Percentiles rank a stretch among this genome's conserved stretches.
Conservation (phyloP, 2,113 vertebrate genomes). For the Bubo scandiacus region DNA sequence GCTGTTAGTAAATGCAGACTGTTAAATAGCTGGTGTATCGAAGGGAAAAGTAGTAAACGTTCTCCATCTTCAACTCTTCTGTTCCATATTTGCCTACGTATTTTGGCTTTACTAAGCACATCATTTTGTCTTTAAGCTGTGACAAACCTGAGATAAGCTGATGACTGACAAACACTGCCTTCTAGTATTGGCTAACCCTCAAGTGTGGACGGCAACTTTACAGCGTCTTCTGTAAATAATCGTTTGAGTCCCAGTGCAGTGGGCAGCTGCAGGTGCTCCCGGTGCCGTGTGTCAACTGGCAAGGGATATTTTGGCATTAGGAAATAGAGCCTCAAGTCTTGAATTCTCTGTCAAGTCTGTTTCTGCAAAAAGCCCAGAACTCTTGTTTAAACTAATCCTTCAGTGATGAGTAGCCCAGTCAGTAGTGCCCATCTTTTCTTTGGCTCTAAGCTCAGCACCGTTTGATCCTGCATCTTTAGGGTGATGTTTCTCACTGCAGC, state of each 20-base stretch:
- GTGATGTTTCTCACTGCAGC: not conserved
- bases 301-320: not conserved
- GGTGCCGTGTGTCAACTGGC: not conserved
- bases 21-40: not conserved
- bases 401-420: not conserved
- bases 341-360: not conserved
- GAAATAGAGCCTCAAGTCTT: not conserved
- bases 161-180: not conserved
- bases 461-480: not conserved
- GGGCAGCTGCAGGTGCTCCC: not conserved
- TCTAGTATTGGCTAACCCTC: not conserved
- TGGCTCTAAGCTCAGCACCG: not conserved
- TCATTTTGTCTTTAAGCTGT: not conserved
- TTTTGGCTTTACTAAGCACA: not conserved
- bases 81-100: fast-evolving
- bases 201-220: not conserved
- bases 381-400: not conserved
- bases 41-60: not conserved
- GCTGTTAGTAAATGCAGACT: not conserved
- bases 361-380: not conserved
- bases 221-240: not conserved
- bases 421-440: not conserved
- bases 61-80: not conserved
- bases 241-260: not conserved
- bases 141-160: not conserved